These are phyloP conservation scores for Pyrrhosoma nymphula DNA, from an alignment of 2,888 invertebrate genomes.

Conservation along the genomic window DNA sequence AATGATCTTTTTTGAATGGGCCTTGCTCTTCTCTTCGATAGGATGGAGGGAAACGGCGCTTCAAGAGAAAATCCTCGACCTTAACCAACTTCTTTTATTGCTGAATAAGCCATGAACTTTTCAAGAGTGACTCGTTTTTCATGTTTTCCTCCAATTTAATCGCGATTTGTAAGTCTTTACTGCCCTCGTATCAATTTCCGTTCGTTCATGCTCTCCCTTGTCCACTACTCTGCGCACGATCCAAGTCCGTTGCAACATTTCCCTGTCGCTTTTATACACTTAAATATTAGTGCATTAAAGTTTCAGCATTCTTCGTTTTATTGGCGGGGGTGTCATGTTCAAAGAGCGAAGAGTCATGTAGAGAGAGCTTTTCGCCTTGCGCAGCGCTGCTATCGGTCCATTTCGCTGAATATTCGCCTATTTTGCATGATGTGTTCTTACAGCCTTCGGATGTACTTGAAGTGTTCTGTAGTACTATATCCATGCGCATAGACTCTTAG, in stretches of 20 bases:
- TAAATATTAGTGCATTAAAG: neutral
- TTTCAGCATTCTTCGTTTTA: slow-evolving; percentile 27
- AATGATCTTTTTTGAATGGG: slow-evolving; percentile 37
- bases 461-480: too few species aligned
- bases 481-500: too few species aligned
- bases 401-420: neutral
- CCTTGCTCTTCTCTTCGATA: neutral
- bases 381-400: neutral
- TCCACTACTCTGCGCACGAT: neutral
- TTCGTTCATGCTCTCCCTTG: neutral
- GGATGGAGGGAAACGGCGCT: neutral
- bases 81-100: slow-evolving; percentile 31
- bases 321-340: neutral
- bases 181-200: neutral
- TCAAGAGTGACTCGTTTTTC: slow-evolving; percentile 32
- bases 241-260: neutral
- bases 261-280: neutral
- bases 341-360: neutral
- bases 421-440: neutral
- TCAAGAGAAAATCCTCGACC: slow-evolving; percentile 9
- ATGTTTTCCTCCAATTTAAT: slow-evolving; percentile 26
- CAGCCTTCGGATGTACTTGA: too few species aligned
- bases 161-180: slow-evolving; percentile 16
- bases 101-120: slow-evolving; percentile 39
- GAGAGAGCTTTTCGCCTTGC: neutral